These are phyloP conservation scores for Poicephalus meyeri DNA, from an alignment of 2,113 vertebrate genomes.

Conservation along the genomic window DNA sequence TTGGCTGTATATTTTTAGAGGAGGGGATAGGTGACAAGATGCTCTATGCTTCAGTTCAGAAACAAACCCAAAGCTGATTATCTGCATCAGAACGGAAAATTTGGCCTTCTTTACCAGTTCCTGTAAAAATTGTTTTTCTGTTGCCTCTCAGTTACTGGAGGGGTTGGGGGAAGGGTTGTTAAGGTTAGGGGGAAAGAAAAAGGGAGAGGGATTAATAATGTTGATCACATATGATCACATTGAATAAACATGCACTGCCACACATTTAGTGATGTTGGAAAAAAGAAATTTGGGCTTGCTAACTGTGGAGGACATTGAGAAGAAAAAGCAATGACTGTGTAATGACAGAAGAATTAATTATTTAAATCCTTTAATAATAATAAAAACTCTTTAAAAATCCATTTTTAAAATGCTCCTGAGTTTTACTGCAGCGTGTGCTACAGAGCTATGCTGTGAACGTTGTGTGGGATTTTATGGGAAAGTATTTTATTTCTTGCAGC, in stretches of 20 bases:
- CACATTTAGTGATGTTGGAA: background rate
- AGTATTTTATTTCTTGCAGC: constrained; percentile 30
- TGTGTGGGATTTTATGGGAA: constrained; percentile 40
- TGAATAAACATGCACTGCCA: background rate
- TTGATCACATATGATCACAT: background rate
- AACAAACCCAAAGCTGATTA: background rate
- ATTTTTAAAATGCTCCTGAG: background rate
- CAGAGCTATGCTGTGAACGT: background rate
- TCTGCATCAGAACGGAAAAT: background rate
- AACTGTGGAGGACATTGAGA: background rate
- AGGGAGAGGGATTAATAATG: background rate
- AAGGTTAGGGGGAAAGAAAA: background rate
- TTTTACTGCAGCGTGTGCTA: background rate
- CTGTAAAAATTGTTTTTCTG: background rate
- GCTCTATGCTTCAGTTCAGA: background rate
- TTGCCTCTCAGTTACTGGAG: background rate
- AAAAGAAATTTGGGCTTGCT: background rate
- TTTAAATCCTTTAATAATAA: background rate
- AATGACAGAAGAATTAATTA: background rate
- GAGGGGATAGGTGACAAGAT: background rate
- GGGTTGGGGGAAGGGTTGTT: background rate
- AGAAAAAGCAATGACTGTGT: background rate
- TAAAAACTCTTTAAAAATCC: no score
- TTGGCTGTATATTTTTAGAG: background rate
- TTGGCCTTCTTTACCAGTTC: background rate